phyloP scores from a whole-genome alignment of 2,888 invertebrate genomes.

The Drosophila trichaetosa region DNA sequence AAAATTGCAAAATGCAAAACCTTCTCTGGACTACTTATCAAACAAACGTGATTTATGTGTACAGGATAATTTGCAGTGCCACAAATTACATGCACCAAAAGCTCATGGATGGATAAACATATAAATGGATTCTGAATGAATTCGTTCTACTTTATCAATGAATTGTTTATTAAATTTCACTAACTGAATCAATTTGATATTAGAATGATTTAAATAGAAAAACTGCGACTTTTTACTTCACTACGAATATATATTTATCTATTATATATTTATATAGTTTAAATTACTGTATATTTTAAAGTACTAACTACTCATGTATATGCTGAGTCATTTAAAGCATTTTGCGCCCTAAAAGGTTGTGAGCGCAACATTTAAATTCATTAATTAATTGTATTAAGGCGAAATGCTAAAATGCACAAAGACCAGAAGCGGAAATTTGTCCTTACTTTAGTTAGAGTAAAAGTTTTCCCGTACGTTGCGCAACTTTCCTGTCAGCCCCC shows the following conservation, averaged over 20 bases:
- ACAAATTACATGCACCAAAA: neutral
- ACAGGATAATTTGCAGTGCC: neutral
- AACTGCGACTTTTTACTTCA: neutral
- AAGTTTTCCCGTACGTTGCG: constrained; percentile 17
- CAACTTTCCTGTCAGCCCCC: neutral
- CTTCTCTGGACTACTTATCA: neutral
- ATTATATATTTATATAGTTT: neutral
- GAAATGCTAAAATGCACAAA: constrained; percentile 54
- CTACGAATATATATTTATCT: neutral
- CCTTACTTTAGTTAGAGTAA: constrained; percentile 20
- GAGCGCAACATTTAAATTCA: constrained; percentile 27
- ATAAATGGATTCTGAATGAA: neutral
- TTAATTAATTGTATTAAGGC: constrained; percentile 69
- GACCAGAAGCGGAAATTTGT: constrained; percentile 34
- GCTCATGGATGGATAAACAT: neutral
- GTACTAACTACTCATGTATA: neutral
- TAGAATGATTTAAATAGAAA: neutral
- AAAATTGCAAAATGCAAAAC: constrained; percentile 34
- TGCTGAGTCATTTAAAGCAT: neutral
- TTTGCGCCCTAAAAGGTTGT: constrained; percentile 30
- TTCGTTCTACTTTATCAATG: neutral
- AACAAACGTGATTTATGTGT: constrained; percentile 2
- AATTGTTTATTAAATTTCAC: neutral
- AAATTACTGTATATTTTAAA: neutral
- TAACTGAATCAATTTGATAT: neutral